These are phyloP conservation scores for Pseudomyrmex flavicornis DNA, from an alignment of 1,140 invertebrate species.

Conservation along the genomic window DNA sequence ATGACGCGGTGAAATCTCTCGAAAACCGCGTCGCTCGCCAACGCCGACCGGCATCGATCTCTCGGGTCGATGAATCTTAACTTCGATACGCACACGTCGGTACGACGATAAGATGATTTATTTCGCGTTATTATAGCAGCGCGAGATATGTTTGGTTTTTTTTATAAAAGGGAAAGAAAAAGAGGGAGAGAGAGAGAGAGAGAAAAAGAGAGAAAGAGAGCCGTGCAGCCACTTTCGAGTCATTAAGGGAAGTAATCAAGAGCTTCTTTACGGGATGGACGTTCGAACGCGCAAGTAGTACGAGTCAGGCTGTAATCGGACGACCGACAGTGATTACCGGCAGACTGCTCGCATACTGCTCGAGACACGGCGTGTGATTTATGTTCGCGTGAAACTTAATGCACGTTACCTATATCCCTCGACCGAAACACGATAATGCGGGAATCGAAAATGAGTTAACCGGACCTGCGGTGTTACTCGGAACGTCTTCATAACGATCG, in stretches of 20 bases:
- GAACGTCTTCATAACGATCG: conserved; percentile 42
- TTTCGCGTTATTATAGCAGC: conserved; percentile 5
- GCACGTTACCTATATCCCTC: conserved; percentile 23
- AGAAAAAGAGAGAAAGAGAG: too few relatives aligned
- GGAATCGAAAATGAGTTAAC: conserved; percentile 51
- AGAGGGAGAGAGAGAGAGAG: too few relatives aligned
- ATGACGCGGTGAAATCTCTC: conserved; percentile 58
- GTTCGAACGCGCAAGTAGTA: conserved; percentile 12
- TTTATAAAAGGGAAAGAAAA: not conserved
- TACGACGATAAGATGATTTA: conserved; percentile 38
- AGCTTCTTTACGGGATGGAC: conserved; percentile 20
- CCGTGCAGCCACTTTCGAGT: not conserved
- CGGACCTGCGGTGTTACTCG: not conserved
- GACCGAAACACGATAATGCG: conserved; percentile 47
- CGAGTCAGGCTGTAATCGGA: conserved; percentile 17
- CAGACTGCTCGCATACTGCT: conserved; percentile 30
- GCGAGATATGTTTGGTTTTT: not conserved
- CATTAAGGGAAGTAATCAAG: conserved; percentile 4
- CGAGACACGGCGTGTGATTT: conserved; percentile 51
- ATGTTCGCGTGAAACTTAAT: conserved; percentile 59
- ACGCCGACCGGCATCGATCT: conserved; percentile 30
- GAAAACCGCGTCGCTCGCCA: conserved; percentile 32
- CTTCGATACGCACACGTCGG: conserved; percentile 17
- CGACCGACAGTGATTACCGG: conserved; percentile 35
- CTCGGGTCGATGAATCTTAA: conserved; percentile 23